Percentiles rank a stretch among this genome's conserved stretches.
These are phyloP conservation scores for Pongo pygmaeus DNA, from an alignment of 2,113 vertebrate species.

Conservation along the genomic window DNA sequence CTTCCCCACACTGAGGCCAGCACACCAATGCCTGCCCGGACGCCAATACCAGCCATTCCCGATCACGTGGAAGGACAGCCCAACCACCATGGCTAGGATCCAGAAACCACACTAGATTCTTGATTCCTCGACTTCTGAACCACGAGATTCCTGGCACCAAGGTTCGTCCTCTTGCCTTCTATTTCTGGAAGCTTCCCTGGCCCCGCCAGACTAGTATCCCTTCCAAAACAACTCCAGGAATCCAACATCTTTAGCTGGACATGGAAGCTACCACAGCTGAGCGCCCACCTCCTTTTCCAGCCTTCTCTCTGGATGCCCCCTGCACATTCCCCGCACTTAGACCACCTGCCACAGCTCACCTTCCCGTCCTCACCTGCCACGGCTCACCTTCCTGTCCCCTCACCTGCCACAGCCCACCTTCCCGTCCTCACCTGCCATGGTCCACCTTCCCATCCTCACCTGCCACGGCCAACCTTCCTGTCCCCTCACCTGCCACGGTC, in stretches of 20 bases:
- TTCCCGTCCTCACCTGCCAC: too few relatives aligned
- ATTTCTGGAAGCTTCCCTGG: not conserved
- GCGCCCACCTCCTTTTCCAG: not conserved
- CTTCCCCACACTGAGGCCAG: fast-evolving
- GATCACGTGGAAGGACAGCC: fast-evolving
- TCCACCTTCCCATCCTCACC: too few relatives aligned
- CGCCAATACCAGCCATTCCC: fast-evolving
- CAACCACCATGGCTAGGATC: fast-evolving
- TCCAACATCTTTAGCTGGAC: not conserved
- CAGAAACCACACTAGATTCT: not conserved
- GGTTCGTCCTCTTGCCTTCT: not conserved
- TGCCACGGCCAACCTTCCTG: too few relatives aligned
- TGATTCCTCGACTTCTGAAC: fast-evolving
- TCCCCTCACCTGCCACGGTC: too few relatives aligned
- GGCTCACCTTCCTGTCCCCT: too few relatives aligned
- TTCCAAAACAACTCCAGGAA: not conserved
- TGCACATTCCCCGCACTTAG: fast-evolving
- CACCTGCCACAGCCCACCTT: too few relatives aligned
- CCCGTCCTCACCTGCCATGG: fast-evolving
- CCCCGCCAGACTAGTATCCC: not conserved
- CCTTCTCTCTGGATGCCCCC: not conserved
- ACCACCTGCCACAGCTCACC: fast-evolving
- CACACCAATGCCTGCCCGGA: not conserved
- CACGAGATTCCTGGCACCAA: fast-evolving
- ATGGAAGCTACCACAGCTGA: fast-evolving